Conservation (phyloP, 2,888 invertebrate genomes). For the Drosophila peninsularis region DNA sequence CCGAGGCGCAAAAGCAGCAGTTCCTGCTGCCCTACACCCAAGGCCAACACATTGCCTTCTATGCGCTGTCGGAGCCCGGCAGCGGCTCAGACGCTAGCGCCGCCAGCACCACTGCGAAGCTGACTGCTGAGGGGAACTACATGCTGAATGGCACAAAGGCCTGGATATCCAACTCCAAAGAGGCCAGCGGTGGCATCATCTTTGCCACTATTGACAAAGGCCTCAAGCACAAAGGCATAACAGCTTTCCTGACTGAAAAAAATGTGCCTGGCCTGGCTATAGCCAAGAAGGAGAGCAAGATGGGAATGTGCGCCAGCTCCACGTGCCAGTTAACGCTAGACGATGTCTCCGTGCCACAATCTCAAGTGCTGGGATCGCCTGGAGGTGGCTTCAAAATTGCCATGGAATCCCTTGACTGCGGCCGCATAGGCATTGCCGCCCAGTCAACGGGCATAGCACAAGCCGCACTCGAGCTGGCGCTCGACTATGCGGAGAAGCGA, state of each 20-base stretch:
- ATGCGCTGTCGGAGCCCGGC: conserved; percentile 96
- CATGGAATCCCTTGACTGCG: conserved; percentile 95
- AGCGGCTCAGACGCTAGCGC: conserved; percentile 98
- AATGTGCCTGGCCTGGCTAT: conserved; percentile 91
- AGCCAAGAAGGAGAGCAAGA: conserved; percentile 97
- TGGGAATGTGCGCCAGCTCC: conserved; percentile 92
- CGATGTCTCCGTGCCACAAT: conserved; percentile 92
- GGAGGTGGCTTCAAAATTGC: conserved; percentile 97
- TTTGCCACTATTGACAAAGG: conserved; percentile 95
- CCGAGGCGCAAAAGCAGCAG: conserved; percentile 90
- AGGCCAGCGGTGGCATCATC: conserved; percentile 92
- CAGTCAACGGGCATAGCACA: conserved; percentile 97
- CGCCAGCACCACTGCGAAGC: conserved; percentile 92
- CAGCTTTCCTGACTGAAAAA: conserved; percentile 94
- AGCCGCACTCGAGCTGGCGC: conserved; percentile 95
- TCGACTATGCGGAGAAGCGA: conserved; percentile 94
- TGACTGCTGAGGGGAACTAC: conserved; percentile 87
- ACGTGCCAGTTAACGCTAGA: conserved; percentile 96
- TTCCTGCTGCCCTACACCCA: conserved; percentile 90
- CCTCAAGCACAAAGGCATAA: conserved; percentile 90
- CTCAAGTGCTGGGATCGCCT: conserved; percentile 91
- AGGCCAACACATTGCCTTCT: conserved; percentile 92
- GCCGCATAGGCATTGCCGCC: conserved; percentile 95
- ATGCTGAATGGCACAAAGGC: conserved; percentile 94
- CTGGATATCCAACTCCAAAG: conserved; percentile 96